Evolutionary conservation across 1,140 invertebrate species (phyloP).

Genomic region (Vanessa tameamea): DNA sequence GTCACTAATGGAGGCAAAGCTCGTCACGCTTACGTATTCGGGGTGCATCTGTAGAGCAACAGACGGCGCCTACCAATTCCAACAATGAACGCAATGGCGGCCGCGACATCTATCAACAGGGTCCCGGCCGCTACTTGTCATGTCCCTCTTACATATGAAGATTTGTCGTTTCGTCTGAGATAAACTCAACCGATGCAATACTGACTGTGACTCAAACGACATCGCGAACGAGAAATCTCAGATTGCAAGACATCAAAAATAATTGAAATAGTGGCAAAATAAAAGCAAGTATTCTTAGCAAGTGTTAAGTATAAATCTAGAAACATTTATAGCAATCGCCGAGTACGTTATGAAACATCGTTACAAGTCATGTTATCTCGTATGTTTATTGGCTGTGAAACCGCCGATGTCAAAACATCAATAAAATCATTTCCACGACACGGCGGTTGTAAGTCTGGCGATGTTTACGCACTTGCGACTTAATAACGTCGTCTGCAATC

Average conservation of each 20-base stretch:
- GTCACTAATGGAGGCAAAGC: conserved; percentile 30
- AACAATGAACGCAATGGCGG: conserved; percentile 59
- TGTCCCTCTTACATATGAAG: conserved; percentile 32
- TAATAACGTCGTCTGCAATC: background rate
- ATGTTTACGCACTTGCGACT: background rate
- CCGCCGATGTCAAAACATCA: conserved; percentile 34
- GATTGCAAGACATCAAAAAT: background rate
- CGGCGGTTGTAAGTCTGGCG: background rate
- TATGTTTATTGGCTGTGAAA: conserved; percentile 35
- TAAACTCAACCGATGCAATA: conserved; percentile 15
- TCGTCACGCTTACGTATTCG: conserved; percentile 33
- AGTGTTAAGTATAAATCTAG: conserved; percentile 8
- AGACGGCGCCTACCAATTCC: conserved; percentile 65
- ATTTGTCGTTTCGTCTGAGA: conserved; percentile 13
- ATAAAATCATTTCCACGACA: conserved; percentile 39
- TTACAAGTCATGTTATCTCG: conserved; percentile 25
- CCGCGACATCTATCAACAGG: conserved; percentile 49
- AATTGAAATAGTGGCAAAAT: background rate
- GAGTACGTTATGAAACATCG: conserved; percentile 24
- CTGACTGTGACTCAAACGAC: no score
- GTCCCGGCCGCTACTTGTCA: conserved; percentile 33
- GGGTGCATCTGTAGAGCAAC: conserved; percentile 42
- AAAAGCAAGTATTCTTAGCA: background rate
- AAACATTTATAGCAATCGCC: conserved; percentile 18
- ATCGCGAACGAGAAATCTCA: no score